Conservation (phyloP, 1,140 invertebrate species). For the Pseudomyrmex sp. region DNA sequence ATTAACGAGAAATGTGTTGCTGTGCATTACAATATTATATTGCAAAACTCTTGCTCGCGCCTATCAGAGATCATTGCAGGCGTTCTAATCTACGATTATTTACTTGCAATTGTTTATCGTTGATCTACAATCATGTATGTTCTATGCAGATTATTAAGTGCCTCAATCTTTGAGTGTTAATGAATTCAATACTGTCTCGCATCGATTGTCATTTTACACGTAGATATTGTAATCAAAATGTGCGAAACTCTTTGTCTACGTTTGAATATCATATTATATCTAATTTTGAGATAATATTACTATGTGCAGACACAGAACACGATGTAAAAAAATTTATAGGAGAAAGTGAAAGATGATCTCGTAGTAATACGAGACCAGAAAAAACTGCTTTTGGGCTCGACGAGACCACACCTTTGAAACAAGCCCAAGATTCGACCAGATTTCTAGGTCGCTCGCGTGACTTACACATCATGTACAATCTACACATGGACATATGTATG, state of each 20-base stretch:
- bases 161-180: background rate
- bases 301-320: background rate
- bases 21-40: constrained; percentile 19
- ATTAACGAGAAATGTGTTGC: constrained; percentile 17
- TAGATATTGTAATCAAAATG: too few species aligned
- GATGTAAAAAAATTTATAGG: background rate
- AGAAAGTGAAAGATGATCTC: constrained; percentile 38
- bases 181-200: background rate
- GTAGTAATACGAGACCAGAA: background rate
- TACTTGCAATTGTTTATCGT: background rate
- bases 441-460: constrained; percentile 26
- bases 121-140: too few species aligned
- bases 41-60: background rate
- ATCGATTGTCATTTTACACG: too few species aligned
- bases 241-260: too few species aligned
- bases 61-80: constrained; percentile 1
- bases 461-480: background rate
- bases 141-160: too few species aligned
- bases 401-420: constrained; percentile 48
- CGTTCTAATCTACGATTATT: background rate
- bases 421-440: constrained; percentile 32
- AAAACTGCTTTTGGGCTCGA: constrained; percentile 10
- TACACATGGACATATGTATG: background rate
- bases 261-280: too few species aligned
- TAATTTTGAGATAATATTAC: too few species aligned